Base-by-base conservation (phyloP, 2,113 vertebrate species). In the Chunga burmeisteri region DNA sequence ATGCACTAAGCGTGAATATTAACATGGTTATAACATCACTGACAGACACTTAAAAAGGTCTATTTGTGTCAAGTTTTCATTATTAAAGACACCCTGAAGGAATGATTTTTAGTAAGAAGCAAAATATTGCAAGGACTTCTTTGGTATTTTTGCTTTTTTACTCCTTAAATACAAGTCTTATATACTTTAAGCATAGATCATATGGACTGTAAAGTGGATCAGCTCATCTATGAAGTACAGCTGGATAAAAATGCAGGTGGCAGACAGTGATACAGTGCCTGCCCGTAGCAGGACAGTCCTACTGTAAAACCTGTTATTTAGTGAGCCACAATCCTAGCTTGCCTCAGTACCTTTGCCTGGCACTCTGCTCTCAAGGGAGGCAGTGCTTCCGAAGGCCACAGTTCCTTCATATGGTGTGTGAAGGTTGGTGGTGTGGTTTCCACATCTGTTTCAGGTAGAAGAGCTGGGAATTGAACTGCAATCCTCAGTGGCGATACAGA, bases 1-100 rank as follows among this genome's bases (percentile, higher is more conserved):
- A 89, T 79, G 73, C 52, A 62, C n/a, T 70, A 49, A 34, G 19
- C 10, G 9, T 92, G 63, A 95, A 91, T 81, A 21, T 86, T 86
- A 66, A 61, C 17, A 2, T 66, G 38, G 16, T 77, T 88, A 30
- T 79, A 87, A 46, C 70, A 55, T 68, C 49, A 36, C 40, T 92
- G 74, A 66, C 71, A 91, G 91, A 38, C 56, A 63, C 36, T 75
- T 67, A 86, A 44, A 88, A 88, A 73, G 17, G 8, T 62, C 86
- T 67, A 58, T 47, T 93, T 92, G 27, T 83, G 85, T 92, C 78
- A 90, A 84, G 46, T 84, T 93, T 94, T 91, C 52, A 61, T 73
- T 13, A 7, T 81, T 89, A 81, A 92, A 85, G 56, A 56, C 42
- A 80, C 25, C 44, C 8, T 0, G 4, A 89, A 93, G 44, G 40